Conservation (phyloP, 2,113 vertebrate genomes). For the Gymnobelideus leadbeateri region DNA sequence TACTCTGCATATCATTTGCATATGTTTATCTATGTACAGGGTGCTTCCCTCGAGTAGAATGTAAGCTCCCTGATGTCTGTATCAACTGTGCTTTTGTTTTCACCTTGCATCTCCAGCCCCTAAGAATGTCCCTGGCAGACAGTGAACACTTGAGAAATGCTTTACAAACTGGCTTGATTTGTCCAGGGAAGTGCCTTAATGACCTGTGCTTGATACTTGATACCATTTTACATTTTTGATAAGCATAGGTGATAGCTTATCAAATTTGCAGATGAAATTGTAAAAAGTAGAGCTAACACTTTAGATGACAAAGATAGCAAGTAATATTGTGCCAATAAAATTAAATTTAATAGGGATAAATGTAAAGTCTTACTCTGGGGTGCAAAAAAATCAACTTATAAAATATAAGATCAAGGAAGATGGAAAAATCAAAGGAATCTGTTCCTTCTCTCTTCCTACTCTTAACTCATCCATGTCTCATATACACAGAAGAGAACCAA, state of each 20-base stretch:
- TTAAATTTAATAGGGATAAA: not conserved
- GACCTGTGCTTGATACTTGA: not conserved
- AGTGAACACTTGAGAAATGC: not conserved
- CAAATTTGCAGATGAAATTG: not conserved
- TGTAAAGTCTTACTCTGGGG: not conserved
- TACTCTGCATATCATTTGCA: not conserved
- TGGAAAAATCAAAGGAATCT: not conserved
- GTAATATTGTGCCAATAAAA: not conserved
- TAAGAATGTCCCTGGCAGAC: not conserved
- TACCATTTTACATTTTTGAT: not conserved
- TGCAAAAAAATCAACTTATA: not conserved
- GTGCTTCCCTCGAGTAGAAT: not conserved
- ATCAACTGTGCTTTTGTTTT: not conserved
- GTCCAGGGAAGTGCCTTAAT: not conserved
- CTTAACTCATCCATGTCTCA: not conserved
- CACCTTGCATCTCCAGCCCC: not conserved
- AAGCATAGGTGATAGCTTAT: not conserved
- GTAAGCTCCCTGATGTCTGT: not conserved
- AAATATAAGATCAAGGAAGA: not conserved
- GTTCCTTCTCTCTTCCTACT: not conserved
- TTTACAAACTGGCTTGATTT: not conserved
- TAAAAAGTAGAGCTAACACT: not conserved
- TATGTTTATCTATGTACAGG: not conserved
- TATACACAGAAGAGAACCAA: not conserved
- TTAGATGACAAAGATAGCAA: not conserved